A percentile compares a stretch with the other conserved stretches of the same genome.
Evolutionary conservation across 2,113 vertebrate species (phyloP).

Genomic region (Egretta garzetta): DNA sequence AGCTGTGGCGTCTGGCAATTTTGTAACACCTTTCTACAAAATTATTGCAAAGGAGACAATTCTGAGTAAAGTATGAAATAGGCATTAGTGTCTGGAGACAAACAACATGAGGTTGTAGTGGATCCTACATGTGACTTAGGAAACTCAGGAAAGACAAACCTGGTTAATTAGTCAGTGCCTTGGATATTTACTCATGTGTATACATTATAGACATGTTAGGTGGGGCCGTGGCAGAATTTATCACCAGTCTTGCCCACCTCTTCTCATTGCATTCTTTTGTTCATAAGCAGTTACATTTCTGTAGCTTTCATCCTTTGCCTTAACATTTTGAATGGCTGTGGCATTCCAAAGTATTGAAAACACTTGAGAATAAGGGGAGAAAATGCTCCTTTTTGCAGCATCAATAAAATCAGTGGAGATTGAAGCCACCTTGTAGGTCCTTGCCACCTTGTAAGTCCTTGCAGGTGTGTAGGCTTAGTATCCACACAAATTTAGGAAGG

Average conservation of each 20-base stretch:
- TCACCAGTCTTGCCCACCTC: background rate
- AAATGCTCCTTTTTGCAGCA: background rate
- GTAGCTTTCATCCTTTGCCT: background rate
- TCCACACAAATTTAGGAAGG: background rate
- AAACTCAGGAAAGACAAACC: background rate
- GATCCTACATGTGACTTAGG: background rate
- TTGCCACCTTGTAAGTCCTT: background rate
- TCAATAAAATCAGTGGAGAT: background rate
- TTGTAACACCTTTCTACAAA: background rate
- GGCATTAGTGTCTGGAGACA: background rate
- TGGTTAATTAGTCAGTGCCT: background rate
- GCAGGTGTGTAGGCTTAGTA: background rate
- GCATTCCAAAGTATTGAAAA: background rate
- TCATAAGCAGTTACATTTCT: background rate
- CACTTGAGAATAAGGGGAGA: background rate
- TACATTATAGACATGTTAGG: background rate
- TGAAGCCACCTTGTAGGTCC: background rate
- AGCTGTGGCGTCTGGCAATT: background rate
- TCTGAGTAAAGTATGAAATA: background rate
- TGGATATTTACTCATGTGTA: background rate
- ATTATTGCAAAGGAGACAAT: background rate
- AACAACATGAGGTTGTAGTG: background rate
- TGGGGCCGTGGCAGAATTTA: background rate
- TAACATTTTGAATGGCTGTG: background rate
- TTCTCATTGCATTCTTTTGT: background rate